phyloP scores from a whole-genome alignment of 1,140 invertebrate species.

The Campoletis sonorensis region DNA sequence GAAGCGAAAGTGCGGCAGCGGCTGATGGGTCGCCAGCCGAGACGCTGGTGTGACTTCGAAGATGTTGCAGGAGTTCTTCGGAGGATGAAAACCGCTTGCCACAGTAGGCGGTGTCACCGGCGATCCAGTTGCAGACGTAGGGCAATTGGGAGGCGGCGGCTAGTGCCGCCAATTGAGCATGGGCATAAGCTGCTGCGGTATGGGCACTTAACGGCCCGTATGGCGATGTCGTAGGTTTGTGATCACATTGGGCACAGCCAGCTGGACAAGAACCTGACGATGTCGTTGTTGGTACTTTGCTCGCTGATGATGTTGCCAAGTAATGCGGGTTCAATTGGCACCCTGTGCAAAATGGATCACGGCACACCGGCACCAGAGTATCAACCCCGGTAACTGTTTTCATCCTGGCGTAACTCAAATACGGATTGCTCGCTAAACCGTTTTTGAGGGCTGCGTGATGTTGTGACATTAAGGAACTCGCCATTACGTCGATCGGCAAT shows the following conservation, averaged over 20 bases:
- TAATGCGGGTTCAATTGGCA: conserved; percentile 91
- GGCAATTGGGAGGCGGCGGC: conserved; percentile 86
- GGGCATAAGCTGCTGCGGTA: conserved; percentile 81
- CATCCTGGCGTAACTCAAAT: conserved; percentile 84
- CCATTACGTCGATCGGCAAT: conserved; percentile 84
- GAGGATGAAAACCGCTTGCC: conserved; percentile 92
- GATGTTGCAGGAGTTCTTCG: conserved; percentile 93
- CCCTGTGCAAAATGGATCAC: conserved; percentile 94
- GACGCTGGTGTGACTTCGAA: conserved; percentile 88
- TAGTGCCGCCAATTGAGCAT: conserved; percentile 84
- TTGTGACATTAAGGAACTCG: conserved; percentile 83
- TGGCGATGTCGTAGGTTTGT: conserved; percentile 79
- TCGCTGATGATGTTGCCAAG: conserved; percentile 70
- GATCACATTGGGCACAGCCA: conserved; percentile 93
- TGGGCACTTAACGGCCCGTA: conserved; percentile 71
- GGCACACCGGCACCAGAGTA: conserved; percentile 84
- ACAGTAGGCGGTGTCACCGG: conserved; percentile 90
- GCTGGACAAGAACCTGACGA: conserved; percentile 85
- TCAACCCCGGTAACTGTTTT: conserved; percentile 79
- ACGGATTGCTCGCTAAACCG: conserved; percentile 80
- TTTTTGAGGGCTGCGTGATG: conserved; percentile 83
- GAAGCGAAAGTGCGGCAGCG: conserved; percentile 76
- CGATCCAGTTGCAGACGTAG: conserved; percentile 95
- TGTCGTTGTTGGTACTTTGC: conserved; percentile 50
- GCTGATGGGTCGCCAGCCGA: conserved; percentile 60